Conservation (phyloP, 2,113 vertebrate species). For the Glareola pratincola region DNA sequence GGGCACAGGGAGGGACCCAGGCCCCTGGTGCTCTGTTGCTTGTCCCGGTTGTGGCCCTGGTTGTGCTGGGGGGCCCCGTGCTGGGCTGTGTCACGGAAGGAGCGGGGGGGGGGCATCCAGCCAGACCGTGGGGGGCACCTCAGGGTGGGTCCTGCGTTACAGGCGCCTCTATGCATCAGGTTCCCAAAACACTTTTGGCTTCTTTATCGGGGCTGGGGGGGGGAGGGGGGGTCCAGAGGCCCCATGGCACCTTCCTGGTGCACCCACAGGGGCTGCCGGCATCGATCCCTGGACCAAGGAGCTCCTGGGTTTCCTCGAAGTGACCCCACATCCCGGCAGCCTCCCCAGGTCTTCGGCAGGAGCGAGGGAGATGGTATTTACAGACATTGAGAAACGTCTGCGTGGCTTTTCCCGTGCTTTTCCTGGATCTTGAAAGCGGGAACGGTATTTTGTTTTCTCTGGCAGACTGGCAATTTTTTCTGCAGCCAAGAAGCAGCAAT, state of each 20-base stretch:
- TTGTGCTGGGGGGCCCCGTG: accelerated
- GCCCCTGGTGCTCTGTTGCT: not conserved
- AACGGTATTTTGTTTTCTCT: not conserved
- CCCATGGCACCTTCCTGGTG: accelerated
- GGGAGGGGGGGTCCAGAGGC: not conserved
- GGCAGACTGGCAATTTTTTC: not conserved
- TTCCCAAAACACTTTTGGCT: not conserved
- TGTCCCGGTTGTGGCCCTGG: not conserved
- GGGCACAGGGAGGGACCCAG: not conserved
- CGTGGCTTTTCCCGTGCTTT: not conserved
- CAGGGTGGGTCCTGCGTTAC: not conserved
- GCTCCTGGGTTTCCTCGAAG: not conserved
- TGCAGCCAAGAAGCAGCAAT: not conserved
- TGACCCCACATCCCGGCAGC: not conserved
- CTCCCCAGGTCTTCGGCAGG: not conserved
- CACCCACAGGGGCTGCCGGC: no score
- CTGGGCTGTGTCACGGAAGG: no score
- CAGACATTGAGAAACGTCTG: not conserved
- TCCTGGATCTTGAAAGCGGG: not conserved
- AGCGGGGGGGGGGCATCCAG: not conserved
- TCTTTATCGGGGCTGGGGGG: not conserved
- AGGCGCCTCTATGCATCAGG: not conserved
- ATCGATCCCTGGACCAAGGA: not conserved
- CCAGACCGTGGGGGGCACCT: not conserved
- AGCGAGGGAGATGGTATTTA: not conserved